A percentile compares a stretch with the other conserved stretches of the same genome.
Evolutionary conservation across 2,113 vertebrate species (phyloP).

Genomic region (Sorex fumeus): DNA sequence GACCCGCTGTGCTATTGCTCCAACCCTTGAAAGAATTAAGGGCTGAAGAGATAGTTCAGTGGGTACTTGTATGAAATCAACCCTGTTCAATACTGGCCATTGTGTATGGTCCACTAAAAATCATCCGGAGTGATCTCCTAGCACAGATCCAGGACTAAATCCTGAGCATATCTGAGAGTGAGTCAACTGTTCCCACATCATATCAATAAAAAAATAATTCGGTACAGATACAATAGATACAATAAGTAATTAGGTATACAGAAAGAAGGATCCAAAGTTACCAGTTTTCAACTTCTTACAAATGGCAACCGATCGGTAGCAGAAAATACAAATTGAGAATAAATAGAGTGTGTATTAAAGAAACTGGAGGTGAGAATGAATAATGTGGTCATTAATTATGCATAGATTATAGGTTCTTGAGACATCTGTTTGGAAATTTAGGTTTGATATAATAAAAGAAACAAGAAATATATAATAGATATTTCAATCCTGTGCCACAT

Average conservation of each 20-base stretch:
- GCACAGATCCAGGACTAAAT: no score
- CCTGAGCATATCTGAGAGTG: no score
- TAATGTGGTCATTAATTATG: neutral
- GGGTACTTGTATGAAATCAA: no score
- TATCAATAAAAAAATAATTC: neutral
- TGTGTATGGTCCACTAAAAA: no score
- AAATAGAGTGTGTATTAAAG: neutral
- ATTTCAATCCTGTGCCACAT: neutral
- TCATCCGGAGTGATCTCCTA: no score
- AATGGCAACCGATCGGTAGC: neutral
- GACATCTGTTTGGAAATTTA: neutral
- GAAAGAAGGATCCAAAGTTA: neutral
- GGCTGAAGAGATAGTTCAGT: no score
- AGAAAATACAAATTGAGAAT: constrained; percentile 3
- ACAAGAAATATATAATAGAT: neutral
- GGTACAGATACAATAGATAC: neutral
- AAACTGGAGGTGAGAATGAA: neutral
- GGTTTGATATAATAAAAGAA: neutral
- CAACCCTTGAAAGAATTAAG: no score
- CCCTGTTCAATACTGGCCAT: no score
- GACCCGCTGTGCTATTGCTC: no score
- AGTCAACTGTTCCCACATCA: no score
- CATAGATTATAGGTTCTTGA: neutral
- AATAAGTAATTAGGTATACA: neutral
- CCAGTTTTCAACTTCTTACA: neutral